Evolutionary conservation across 2,888 invertebrate genomes (phyloP), one percentile per base, ranked within the genome.

Genomic region (Melinaea menophilus): DNA sequence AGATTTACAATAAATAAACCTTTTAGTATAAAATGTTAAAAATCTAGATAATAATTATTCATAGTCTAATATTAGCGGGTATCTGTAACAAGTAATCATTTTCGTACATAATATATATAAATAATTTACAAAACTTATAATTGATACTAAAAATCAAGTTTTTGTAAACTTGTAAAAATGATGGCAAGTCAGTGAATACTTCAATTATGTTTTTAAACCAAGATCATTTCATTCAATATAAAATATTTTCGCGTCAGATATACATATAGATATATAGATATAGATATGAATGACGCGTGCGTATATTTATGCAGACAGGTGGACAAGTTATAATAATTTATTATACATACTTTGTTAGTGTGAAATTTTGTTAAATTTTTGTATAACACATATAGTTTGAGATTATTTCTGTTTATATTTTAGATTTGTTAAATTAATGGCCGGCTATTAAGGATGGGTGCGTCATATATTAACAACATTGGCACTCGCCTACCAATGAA

Each of bases 281-380:
- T 51, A 66, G 63, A 60, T 41, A 63, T 67, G 63, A 56, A 66
- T 74, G 76, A 76, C 75, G 73, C 74, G 72, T 64, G 68, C 48
- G 55, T 56, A 71, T 77, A 71, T 76, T 77, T 78, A 79, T 77
- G 74, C 41, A 70, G 73, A 67, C 79, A 79, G 80, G 79, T 80
- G 79, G 66, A 54, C 46, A 61, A 66, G 63, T 66, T 62, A 64
- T 62, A 61, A 62, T 57, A 66, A 56, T 46, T 47, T 55, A 54
- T 55, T 62, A 54, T 62, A 45, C 34, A 62, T 62, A 62, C 54
- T 41, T 58, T 47, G 56, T 45, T 13, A 13, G 56, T 31, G 46
- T 35, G 35, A 13, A 47, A 58, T 57, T 41, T 11, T 22, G 47
- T 59, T 0, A 11, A 51, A 67, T 62, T 64, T 64, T 56, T 64